Conservation (phyloP, 2,888 invertebrate species). For the Agriopis leucophaearia region DNA sequence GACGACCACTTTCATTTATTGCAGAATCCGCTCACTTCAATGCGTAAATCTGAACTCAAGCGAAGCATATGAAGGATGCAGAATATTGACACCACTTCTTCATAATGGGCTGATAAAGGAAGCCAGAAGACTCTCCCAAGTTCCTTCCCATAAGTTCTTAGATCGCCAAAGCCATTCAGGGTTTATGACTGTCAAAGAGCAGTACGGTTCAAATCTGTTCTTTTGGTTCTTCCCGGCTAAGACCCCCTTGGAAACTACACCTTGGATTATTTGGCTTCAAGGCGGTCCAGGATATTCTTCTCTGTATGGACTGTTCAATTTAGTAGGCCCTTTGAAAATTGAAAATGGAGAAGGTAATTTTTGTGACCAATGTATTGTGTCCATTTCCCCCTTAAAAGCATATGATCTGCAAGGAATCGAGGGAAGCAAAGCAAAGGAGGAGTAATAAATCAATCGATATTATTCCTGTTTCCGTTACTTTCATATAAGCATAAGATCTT, state of each 20-base stretch:
- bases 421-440: too few relatives aligned
- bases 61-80: conserved; percentile 29
- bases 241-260: conserved; percentile 68
- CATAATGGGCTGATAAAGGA: background rate
- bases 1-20: too few relatives aligned
- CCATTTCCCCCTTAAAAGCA: too few relatives aligned
- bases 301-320: conserved; percentile 70
- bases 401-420: too few relatives aligned
- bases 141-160: conserved; percentile 25
- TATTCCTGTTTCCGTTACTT: too few relatives aligned
- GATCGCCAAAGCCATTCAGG: conserved; percentile 77
- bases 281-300: conserved; percentile 94
- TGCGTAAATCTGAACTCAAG: background rate
- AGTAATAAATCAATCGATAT: too few relatives aligned
- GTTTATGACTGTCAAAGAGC: conserved; percentile 89
- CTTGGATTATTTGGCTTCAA: conserved; percentile 94
- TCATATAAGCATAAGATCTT: too few relatives aligned
- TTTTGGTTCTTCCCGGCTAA: conserved; percentile 93
- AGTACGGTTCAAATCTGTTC: conserved; percentile 91
- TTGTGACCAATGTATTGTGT: background rate
- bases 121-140: conserved; percentile 31
- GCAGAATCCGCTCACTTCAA: too few relatives aligned
- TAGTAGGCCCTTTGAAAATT: conserved; percentile 62
- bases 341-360: conserved; percentile 52
- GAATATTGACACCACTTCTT: conserved; percentile 34